phyloP scores from a whole-genome alignment of 92 coral and sea anemone genomes.

The Parazoanthus darwini region DNA sequence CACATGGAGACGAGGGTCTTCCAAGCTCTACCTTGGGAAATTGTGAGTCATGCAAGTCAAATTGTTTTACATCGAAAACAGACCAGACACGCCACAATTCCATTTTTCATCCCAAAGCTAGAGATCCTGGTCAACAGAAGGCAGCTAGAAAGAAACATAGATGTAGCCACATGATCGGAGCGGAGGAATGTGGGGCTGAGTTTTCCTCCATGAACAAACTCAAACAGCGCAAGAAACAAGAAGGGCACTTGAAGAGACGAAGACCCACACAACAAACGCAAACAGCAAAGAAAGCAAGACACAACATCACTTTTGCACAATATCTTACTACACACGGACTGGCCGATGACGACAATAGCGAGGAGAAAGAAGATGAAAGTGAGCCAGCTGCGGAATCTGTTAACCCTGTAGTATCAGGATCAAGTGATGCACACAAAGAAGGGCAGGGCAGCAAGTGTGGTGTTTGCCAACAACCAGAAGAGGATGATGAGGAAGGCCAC shows the following conservation, averaged over 20 bases:
- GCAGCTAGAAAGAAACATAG: conserved; percentile 17
- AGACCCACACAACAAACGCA: conserved; percentile 26
- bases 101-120: conserved; percentile 27
- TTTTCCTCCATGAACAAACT: conserved; percentile 33
- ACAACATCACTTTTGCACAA: conserved; percentile 2
- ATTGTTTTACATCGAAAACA: not conserved
- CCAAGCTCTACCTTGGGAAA: conserved; percentile 23
- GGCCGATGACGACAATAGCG: conserved; percentile 27
- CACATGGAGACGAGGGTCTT: conserved; percentile 36
- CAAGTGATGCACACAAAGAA: conserved; percentile 36
- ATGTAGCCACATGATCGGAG: conserved; percentile 23
- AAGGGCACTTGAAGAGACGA: conserved; percentile 27
- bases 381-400: conserved; percentile 35
- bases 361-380: conserved; percentile 33
- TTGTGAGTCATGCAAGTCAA: conserved; percentile 15
- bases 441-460: conserved; percentile 29
- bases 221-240: conserved; percentile 34
- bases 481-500: conserved; percentile 35
- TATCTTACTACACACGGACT: conserved; percentile 34
- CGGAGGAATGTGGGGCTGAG: conserved; percentile 29
- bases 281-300: conserved; percentile 35
- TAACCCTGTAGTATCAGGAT: conserved; percentile 32
- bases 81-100: conserved; percentile 27
- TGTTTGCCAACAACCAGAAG: conserved; percentile 35
- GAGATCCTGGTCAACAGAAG: conserved; percentile 23